Percentiles rank a stretch among this genome's conserved stretches.
Conservation (phyloP, 2,888 invertebrate species). For the Clivina fossor region DNA sequence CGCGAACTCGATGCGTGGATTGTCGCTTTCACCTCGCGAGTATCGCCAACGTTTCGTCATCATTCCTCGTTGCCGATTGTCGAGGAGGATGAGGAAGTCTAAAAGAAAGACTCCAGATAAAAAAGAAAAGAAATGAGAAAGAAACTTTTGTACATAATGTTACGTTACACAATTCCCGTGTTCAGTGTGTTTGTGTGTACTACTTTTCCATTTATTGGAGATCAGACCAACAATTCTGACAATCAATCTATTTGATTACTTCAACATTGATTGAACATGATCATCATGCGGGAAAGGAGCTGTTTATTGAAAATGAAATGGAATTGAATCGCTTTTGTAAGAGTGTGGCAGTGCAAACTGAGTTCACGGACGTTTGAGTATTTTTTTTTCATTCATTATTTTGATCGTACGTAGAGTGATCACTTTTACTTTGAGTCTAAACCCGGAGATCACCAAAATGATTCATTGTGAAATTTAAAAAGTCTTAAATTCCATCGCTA, state of each 20-base stretch:
- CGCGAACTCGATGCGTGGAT: conserved; percentile 64
- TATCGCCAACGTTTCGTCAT: conserved; percentile 54
- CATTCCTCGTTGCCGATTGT: conserved; percentile 63
- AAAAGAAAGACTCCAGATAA: conserved; percentile 37
- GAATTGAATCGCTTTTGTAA: too few species aligned
- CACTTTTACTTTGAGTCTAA: too few species aligned
- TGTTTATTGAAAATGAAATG: too few species aligned
- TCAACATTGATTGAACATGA: too few species aligned
- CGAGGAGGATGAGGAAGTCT: conserved; percentile 61
- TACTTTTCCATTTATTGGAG: conserved; percentile 24
- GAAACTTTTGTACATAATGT: conserved; percentile 14
- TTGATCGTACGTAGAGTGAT: too few species aligned
- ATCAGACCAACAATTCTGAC: conserved; percentile 1
- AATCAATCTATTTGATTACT: conserved; percentile 2
- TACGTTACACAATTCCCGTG: conserved; percentile 30
- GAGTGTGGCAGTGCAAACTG: too few species aligned
- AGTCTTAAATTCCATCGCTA: too few species aligned
- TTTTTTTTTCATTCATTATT: too few species aligned
- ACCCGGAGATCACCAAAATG: too few species aligned
- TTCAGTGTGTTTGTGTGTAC: conserved; percentile 27
- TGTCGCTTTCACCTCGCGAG: conserved; percentile 58
- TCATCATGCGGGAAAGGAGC: too few species aligned
- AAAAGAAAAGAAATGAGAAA: conserved; percentile 9
- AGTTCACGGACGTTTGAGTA: too few species aligned
- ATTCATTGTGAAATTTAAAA: too few species aligned